Percentiles rank a stretch among this genome's conserved stretches.
These are phyloP conservation scores for Hydrophis major DNA, from an alignment of 2,797 vertebrate species.

Conservation along the genomic window DNA sequence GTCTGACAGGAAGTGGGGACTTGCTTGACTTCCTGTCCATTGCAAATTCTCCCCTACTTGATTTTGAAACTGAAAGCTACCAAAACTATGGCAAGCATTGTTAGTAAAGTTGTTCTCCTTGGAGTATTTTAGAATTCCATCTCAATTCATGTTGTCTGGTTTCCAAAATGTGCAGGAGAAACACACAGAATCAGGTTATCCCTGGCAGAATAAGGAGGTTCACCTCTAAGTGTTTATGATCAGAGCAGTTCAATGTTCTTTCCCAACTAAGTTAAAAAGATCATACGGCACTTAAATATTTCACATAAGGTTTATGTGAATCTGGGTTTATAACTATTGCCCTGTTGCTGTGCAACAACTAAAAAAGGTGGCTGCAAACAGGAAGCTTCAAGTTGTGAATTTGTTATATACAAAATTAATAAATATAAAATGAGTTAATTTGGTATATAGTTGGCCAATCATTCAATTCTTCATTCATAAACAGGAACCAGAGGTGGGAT, in stretches of 20 bases:
- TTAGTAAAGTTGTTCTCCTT: background rate
- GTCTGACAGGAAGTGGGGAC: background rate
- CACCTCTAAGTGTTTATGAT: background rate
- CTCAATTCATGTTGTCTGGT: background rate
- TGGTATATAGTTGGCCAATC: background rate
- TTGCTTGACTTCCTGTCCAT: background rate
- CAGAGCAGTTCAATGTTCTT: background rate
- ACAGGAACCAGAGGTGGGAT: no score
- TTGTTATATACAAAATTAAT: background rate
- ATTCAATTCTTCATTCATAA: background rate
- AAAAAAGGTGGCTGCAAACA: no score
- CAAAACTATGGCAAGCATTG: background rate
- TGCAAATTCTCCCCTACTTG: background rate
- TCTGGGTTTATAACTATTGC: background rate
- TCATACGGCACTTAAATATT: background rate
- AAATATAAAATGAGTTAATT: background rate
- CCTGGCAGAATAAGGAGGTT: background rate
- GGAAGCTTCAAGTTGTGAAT: background rate
- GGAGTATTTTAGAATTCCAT: background rate
- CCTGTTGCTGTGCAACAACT: background rate
- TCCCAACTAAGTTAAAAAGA: background rate
- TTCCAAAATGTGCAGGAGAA: background rate
- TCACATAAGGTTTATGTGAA: background rate
- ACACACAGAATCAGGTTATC: background rate
- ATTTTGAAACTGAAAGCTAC: background rate